A percentile compares a stretch with the other conserved stretches of the same genome.
Evolutionary conservation across 2,113 vertebrate genomes (phyloP).

Genomic region (Telmatochromis sp.): DNA sequence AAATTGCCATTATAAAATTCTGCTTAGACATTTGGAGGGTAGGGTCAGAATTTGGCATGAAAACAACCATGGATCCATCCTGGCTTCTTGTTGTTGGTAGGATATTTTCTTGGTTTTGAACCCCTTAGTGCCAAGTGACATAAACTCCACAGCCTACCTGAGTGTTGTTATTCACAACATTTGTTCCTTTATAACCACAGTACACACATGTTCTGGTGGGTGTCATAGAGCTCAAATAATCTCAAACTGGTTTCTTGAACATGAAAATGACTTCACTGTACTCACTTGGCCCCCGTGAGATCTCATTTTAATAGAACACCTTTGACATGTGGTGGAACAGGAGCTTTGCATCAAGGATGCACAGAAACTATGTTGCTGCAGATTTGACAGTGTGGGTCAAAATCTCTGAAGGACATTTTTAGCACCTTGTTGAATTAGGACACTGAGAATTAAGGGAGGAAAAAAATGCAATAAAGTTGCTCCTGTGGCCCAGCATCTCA

Average conservation of each 20-base stretch:
- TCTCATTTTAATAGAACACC: background rate
- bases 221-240: background rate
- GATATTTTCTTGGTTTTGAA: background rate
- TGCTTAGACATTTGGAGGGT: background rate
- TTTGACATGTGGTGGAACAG: background rate
- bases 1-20: background rate
- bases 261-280: background rate
- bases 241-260: background rate
- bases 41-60: background rate
- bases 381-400: background rate
- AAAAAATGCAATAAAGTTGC: background rate
- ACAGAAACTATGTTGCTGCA: background rate
- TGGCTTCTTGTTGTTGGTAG: background rate
- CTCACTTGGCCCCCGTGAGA: background rate
- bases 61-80: background rate
- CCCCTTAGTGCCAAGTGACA: background rate
- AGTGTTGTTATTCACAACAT: background rate
- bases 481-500: background rate
- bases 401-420: background rate
- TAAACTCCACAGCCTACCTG: background rate
- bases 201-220: background rate
- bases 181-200: background rate
- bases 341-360: background rate
- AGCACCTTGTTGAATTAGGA: background rate
- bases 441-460: background rate